Base-by-base conservation (phyloP, 2,113 vertebrate species). In the Leuciscus idus region DNA sequence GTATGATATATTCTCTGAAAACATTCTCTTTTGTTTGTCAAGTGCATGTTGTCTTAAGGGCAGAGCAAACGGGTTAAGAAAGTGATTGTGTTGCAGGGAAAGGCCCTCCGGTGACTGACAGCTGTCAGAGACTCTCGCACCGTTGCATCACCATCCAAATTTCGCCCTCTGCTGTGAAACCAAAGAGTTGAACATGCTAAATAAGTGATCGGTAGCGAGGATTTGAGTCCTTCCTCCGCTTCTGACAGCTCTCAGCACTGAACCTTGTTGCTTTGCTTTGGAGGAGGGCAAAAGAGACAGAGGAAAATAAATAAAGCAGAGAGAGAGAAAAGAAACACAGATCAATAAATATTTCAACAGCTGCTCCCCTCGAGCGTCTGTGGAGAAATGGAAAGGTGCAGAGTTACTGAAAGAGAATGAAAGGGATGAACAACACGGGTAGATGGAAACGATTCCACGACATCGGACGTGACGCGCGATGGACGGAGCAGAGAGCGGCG, bases 331-430 rank as follows among this genome's bases (percentile, higher is more conserved):
- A 36, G 62, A 68, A 94, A 94, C 94, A 94, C 94, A 94, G 95
- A 95, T 95, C 94, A 91, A 95, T 95, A 94, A 94, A 95, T 95
- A 95, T 95, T 95, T 95, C 93, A 95, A 92, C 91, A 93, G 93
- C 93, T 91, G 91, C 90, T 93, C 90, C 91, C 90, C 21, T 85
- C 70, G 61, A 91, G 30, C 36, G 50, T 26, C 55, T 48, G 64
- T 46, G 80, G n/a, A 66, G 59, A 30, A 75, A 46, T 57, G 50
- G 12, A 50, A 74, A 59, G 13, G 43, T 61, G 39, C 6, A 83
- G 43, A 75, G 36, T 21, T 30, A 39, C 59, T 1, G 76, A 76
- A 39, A 64, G 85, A 26, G 48, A 72, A 30, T 33, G 36, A 28
- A 48, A 80, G 50, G 50, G 72, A 52, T n/a, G 81, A 55, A 55